Evolutionary conservation across 2,888 invertebrate species (phyloP).

Genomic region (Diarsia brunnea): DNA sequence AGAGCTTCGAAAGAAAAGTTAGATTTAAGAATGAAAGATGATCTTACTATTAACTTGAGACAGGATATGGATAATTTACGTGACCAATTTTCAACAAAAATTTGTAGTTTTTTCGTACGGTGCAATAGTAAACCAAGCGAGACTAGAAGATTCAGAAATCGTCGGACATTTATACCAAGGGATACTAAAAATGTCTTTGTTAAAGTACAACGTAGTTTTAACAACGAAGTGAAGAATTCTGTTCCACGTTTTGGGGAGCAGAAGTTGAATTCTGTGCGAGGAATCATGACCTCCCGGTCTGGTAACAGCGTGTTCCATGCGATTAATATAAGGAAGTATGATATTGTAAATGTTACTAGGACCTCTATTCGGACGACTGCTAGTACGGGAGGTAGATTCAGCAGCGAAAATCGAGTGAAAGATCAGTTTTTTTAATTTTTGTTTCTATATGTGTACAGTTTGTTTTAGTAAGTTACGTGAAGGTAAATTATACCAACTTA

Average conservation of each 20-base stretch:
- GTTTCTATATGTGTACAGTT: too few species aligned
- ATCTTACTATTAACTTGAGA: constrained; percentile 75
- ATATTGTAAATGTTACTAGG: constrained; percentile 19
- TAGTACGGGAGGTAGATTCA: not conserved
- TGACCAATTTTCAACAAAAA: constrained; percentile 63
- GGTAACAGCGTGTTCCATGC: not conserved
- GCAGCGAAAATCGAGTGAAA: constrained; percentile 6
- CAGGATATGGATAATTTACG: constrained; percentile 77
- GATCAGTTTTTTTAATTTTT: constrained; percentile 7
- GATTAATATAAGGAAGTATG: not conserved
- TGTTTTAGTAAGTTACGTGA: too few species aligned
- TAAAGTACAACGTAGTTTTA: constrained; percentile 73
- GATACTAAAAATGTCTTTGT: constrained; percentile 71
- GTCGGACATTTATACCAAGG: constrained; percentile 6
- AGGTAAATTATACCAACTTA: too few species aligned
- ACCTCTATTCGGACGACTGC: constrained; percentile 20
- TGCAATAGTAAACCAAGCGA: constrained; percentile 74
- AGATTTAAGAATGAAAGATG: constrained; percentile 69
- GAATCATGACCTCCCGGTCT: not conserved
- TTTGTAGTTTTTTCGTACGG: constrained; percentile 75
- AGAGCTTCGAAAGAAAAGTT: constrained; percentile 54
- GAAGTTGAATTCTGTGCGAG: not conserved
- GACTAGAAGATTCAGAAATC: constrained; percentile 35
- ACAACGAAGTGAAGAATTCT: constrained; percentile 68
- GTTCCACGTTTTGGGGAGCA: constrained; percentile 28